A percentile compares a stretch with the other conserved stretches of the same genome.
These are phyloP conservation scores for Gasterosteus nipponicus DNA, from an alignment of 2,113 vertebrate genomes.

Conservation along the genomic window DNA sequence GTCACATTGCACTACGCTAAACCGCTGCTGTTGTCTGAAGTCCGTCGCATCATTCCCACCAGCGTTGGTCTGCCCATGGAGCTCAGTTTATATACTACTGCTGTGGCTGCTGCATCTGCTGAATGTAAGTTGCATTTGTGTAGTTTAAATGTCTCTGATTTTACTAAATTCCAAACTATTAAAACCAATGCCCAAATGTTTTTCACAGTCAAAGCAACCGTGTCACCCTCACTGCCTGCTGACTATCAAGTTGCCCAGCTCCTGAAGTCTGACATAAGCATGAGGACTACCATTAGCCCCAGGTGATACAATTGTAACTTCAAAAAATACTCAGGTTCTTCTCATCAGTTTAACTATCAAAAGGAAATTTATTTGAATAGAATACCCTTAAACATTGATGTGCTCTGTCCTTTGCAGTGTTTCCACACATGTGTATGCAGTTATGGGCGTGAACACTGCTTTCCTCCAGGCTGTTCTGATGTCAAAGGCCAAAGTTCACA, in stretches of 20 bases:
- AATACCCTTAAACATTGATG: not conserved
- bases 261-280: conserved; percentile 72
- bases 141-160: not conserved
- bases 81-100: conserved; percentile 76
- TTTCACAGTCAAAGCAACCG: conserved; percentile 66
- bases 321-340: not conserved
- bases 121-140: conserved; percentile 66
- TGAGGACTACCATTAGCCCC: conserved; percentile 70
- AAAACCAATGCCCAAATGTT: not conserved
- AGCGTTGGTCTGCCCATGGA: conserved; percentile 83
- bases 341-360: not conserved
- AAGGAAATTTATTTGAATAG: not conserved
- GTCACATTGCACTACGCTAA: conserved; percentile 65
- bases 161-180: not conserved
- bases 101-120: conserved; percentile 69
- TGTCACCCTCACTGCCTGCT: conserved; percentile 68
- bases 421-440: conserved; percentile 76
- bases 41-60: conserved; percentile 81
- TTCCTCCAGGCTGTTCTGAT: conserved; percentile 82
- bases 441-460: conserved; percentile 86
- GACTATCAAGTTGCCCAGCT: conserved; percentile 66
- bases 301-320: conserved; percentile 61
- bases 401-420: conserved; percentile 75
- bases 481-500: conserved; percentile 73
- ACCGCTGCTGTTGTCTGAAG: conserved; percentile 79